A percentile compares a stretch with the other conserved stretches of the same genome.
Evolutionary conservation across 2,113 vertebrate species (phyloP).

Genomic region (Trochalopteron elliotii): DNA sequence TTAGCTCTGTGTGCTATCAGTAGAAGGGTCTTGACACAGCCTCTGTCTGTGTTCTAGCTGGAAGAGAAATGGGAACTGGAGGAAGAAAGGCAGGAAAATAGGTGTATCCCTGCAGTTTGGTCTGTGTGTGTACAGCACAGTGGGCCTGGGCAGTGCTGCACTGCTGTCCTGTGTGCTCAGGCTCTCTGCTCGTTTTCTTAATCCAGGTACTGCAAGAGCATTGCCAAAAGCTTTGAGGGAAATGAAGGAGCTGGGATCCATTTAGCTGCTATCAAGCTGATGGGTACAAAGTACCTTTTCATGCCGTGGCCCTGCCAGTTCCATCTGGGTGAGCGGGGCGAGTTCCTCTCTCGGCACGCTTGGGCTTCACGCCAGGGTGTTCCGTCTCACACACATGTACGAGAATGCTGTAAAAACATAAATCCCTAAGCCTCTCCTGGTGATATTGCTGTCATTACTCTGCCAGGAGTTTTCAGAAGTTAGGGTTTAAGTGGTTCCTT

Average conservation of each 20-base stretch:
- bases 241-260: background rate
- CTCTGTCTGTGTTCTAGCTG: background rate
- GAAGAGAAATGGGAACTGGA: background rate
- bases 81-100: background rate
- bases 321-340: background rate
- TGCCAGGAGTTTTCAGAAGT: background rate
- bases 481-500: background rate
- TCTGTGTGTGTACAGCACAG: background rate
- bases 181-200: accelerated
- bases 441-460: background rate
- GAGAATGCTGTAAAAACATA: background rate
- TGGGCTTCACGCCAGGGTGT: background rate
- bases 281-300: background rate
- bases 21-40: background rate
- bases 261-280: background rate
- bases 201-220: background rate
- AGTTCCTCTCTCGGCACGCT: accelerated
- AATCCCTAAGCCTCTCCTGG: background rate
- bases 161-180: accelerated
- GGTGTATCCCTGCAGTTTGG: background rate
- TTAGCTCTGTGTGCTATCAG: background rate
- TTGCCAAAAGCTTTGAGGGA: background rate
- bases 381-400: accelerated
- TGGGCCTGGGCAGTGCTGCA: accelerated
- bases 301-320: background rate